Evolutionary conservation across 2,888 invertebrate species (phyloP), one percentile per base, ranked within the genome.

Genomic region (Leptura quadrifasciata): DNA sequence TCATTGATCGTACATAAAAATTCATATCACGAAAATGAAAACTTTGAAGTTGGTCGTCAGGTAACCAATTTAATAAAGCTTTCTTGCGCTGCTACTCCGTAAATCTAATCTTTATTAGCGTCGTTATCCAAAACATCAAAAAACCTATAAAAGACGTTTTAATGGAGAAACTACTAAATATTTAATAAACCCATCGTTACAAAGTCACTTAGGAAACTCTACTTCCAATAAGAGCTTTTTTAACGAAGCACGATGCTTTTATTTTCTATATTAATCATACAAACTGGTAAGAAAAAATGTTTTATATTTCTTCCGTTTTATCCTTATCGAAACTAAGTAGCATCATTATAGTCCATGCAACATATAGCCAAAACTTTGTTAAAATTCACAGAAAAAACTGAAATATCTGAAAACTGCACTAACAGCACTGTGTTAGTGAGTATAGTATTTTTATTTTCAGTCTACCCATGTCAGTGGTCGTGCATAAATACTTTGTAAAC

Each of bases 61-160:
- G 57, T 18, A 57, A 2, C 57, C 57, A 57, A 57, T 60, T 47
- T 18, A 70, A 58, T 35, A 60, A 70, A 60, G 17, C 35, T 54
- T 61, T 24, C 52, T 52, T 52, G 52, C 24, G 6, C 47, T n/a
- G 9, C 35, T 18, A 24, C 70, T 39, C 4, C 47, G 24, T 71
- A 71, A 60, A 71, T 60, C 39, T 71, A 71, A 71, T 71, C 12
- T 47, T 71, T 71, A 61, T 47, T 57, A 52, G 67, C n/a, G 24
- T 55, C 68, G 68, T 68, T 58, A 55, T 55, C 35, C 24, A 27
- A 69, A 47, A 60, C 70, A 61, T 69, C 55, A 61, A 71, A 71
- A 71, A 71, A 71, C 31, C 70, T 71, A 71, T 71, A 71, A 71
- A 71, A 58, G 24, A 8, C 6, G 70, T 61, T 71, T 71, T 71